Evolutionary conservation across 1,140 invertebrate genomes (phyloP).

Genomic region (Drosophila gunungcola): DNA sequence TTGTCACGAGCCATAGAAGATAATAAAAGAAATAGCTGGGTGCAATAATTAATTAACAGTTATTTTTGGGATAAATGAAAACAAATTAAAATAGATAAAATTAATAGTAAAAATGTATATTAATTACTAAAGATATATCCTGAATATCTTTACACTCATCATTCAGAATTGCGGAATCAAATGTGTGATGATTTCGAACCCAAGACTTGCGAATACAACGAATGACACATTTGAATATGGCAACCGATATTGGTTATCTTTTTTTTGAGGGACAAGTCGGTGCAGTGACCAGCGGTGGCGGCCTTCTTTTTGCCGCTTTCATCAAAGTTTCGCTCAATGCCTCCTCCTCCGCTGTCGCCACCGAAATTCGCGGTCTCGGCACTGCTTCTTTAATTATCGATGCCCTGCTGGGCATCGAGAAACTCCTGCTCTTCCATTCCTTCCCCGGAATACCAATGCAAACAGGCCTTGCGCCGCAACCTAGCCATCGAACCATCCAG

Average conservation of each 20-base stretch:
- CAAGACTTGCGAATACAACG: constrained; percentile 13
- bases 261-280: neutral
- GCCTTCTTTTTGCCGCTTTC: constrained; percentile 6
- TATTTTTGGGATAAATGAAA: too few relatives aligned
- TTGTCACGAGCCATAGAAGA: too few relatives aligned
- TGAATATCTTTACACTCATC: neutral
- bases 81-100: too few relatives aligned
- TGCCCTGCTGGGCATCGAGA: constrained; percentile 88
- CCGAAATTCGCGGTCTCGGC: constrained; percentile 23
- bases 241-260: neutral
- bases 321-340: neutral
- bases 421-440: constrained; percentile 93
- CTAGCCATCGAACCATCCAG: constrained; percentile 90
- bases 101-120: neutral
- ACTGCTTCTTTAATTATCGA: constrained; percentile 71
- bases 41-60: too few relatives aligned
- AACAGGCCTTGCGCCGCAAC: constrained; percentile 94
- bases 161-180: neutral
- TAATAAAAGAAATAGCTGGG: too few relatives aligned
- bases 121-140: neutral
- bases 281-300: constrained; percentile 14
- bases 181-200: constrained; percentile 4
- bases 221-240: constrained; percentile 17
- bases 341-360: neutral
- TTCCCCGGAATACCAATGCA: constrained; percentile 91